A percentile compares a stretch with the other conserved stretches of the same genome.
Evolutionary conservation across 1,140 invertebrate genomes (phyloP).

Genomic region (Doryteuthis pealeii): DNA sequence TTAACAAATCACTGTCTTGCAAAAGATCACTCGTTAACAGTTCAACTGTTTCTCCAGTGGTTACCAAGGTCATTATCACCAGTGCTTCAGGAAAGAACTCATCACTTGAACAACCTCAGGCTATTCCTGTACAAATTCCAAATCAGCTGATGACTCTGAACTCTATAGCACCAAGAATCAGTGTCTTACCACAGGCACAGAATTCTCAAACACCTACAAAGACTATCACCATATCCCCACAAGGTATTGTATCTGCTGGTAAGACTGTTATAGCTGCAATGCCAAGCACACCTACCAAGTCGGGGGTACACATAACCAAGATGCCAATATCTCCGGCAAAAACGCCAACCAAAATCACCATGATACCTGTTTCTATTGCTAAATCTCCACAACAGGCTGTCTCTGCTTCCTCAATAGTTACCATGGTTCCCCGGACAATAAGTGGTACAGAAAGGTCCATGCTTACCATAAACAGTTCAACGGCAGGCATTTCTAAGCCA

Average conservation of each 20-base stretch:
- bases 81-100: slow-evolving; percentile 52
- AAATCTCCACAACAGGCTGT: slow-evolving; percentile 58
- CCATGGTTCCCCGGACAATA: slow-evolving; percentile 31
- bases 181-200: slow-evolving; percentile 23
- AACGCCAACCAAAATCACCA: slow-evolving; percentile 57
- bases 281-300: slow-evolving; percentile 49
- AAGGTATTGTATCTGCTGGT: slow-evolving; percentile 48
- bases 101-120: slow-evolving; percentile 47
- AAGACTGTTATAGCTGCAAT: slow-evolving; percentile 37
- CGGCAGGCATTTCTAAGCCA: slow-evolving; percentile 21
- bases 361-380: slow-evolving; percentile 54
- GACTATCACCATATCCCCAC: slow-evolving; percentile 70
- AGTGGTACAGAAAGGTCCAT: slow-evolving; percentile 23
- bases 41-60: slow-evolving; percentile 32
- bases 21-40: slow-evolving; percentile 33
- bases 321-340: slow-evolving; percentile 55
- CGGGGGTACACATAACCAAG: slow-evolving; percentile 48
- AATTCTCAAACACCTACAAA: slow-evolving; percentile 64
- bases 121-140: slow-evolving; percentile 37
- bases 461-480: slow-evolving; percentile 18
- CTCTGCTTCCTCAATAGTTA: slow-evolving; percentile 36
- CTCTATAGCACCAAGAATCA: slow-evolving; percentile 24
- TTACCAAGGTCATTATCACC: slow-evolving; percentile 68
- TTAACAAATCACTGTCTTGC: not conserved
- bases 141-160: slow-evolving; percentile 28